Evolutionary conservation across 2,888 invertebrate genomes (phyloP), one percentile per base, ranked within the genome.

Genomic region (Lordiphosa fenestrarum): DNA sequence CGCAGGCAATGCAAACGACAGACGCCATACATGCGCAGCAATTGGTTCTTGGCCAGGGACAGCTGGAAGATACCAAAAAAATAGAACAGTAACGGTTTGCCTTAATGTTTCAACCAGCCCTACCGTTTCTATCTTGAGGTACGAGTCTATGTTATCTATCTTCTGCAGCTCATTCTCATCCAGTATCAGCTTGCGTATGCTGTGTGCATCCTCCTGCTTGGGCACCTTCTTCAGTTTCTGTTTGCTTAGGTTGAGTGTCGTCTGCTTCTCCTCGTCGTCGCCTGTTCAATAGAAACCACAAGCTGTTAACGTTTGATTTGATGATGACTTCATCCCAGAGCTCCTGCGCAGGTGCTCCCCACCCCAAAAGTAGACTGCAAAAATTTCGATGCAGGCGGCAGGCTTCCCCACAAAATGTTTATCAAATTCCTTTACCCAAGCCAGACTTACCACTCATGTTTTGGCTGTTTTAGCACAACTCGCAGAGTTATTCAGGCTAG

Each of bases 101-200:
- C n/a, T n/a, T n/a, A n/a, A n/a, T n/a, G n/a, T n/a, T n/a, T n/a
- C n/a, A n/a, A 19, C 3, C 19, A 2, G 3, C 3, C 25, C 0
- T 9, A 95, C 95, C 91, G 93, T 94, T 90, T 94, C 94, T 51
- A 97, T 91, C 86, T 94, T 93, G 56, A 91, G 91, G 89, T 94
- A 96, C 25, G 94, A 93, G 82, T 96, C 96, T 72, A 97, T 93
- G 89, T 96, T 95, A 89, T 97, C 97, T 80, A 97, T 91, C 77
- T 95, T 93, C 85, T 95, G 95, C 64, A 97, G 90, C 87, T 95
- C 95, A 91, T 97, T 97, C 86, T 96, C 95, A 87, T 97, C 96
- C 50, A 95, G 91, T 74, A 95, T 93, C 74, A 96, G 91, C 73
- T 92, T 93, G 63, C 92, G 93, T 83, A 94, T 91, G 66, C 91